Percentiles rank a stretch among this genome's conserved stretches.
Evolutionary conservation across 1,140 invertebrate genomes (phyloP).

Genomic region (Leptopilina clavipes): DNA sequence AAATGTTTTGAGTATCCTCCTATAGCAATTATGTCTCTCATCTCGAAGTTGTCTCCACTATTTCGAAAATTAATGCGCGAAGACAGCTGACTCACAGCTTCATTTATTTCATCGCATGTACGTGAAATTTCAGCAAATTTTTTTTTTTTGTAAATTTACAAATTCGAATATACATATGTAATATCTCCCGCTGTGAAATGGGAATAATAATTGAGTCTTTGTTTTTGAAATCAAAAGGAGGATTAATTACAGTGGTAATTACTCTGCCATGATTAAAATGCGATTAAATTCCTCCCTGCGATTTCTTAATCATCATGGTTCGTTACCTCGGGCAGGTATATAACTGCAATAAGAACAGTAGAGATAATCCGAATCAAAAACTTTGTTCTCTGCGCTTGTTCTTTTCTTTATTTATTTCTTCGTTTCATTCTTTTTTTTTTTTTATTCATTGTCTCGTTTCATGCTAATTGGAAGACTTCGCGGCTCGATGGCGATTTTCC

Average conservation of each 20-base stretch:
- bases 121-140: background rate
- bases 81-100: slow-evolving; percentile 51
- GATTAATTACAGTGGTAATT: slow-evolving; percentile 21
- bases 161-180: background rate
- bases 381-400: background rate
- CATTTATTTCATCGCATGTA: too few relatives aligned
- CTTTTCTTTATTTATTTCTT: background rate
- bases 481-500: slow-evolving; percentile 29
- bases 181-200: background rate
- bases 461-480: slow-evolving; percentile 31
- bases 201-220: slow-evolving; percentile 1
- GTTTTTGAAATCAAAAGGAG: background rate
- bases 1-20: slow-evolving; percentile 37
- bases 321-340: slow-evolving; percentile 23
- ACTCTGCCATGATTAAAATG: slow-evolving; percentile 13
- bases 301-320: slow-evolving; percentile 33
- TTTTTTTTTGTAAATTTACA: background rate
- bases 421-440: background rate
- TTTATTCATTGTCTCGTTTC: background rate
- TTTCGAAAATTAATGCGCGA: slow-evolving; percentile 61
- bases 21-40: slow-evolving; percentile 60
- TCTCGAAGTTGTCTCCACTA: slow-evolving; percentile 56
- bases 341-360: slow-evolving; percentile 20
- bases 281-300: slow-evolving; percentile 2
- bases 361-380: slow-evolving; percentile 25